Conservation (phyloP, 1,140 invertebrate species). For the Musca vetustissima region DNA sequence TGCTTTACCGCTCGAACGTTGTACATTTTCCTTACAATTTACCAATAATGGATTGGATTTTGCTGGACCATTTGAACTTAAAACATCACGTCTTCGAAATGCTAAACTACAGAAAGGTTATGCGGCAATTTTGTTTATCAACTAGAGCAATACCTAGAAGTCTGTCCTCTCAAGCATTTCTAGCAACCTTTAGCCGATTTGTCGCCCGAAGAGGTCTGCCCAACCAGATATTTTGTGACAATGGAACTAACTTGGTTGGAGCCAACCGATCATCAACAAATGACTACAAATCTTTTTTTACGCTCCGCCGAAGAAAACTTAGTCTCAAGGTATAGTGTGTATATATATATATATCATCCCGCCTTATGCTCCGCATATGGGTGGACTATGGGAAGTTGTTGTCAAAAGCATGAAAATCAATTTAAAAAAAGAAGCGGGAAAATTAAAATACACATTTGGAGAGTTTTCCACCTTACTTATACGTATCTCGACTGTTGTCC, state of each 20-base stretch:
- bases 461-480: conserved; percentile 20
- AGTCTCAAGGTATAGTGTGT: too few relatives aligned
- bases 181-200: background rate
- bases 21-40: too few relatives aligned
- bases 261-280: background rate
- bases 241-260: conserved; percentile 13
- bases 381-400: too few relatives aligned
- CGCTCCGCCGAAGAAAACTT: too few relatives aligned
- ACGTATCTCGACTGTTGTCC: conserved; percentile 5
- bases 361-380: too few relatives aligned
- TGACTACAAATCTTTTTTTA: too few relatives aligned
- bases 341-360: too few relatives aligned
- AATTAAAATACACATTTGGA: background rate
- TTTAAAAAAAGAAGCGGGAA: conserved; percentile 1
- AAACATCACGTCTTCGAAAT: background rate
- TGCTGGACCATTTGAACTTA: conserved; percentile 10
- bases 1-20: too few relatives aligned
- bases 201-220: background rate
- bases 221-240: conserved; percentile 1
- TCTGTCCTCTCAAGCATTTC: background rate
- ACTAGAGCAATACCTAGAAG: background rate
- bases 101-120: background rate
- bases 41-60: background rate
- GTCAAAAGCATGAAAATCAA: conserved; percentile 5
- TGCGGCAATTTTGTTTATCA: conserved; percentile 4